Base-by-base conservation (phyloP, 64 coral and sea anemone genomes). In the Stichodactyla mertensii region DNA sequence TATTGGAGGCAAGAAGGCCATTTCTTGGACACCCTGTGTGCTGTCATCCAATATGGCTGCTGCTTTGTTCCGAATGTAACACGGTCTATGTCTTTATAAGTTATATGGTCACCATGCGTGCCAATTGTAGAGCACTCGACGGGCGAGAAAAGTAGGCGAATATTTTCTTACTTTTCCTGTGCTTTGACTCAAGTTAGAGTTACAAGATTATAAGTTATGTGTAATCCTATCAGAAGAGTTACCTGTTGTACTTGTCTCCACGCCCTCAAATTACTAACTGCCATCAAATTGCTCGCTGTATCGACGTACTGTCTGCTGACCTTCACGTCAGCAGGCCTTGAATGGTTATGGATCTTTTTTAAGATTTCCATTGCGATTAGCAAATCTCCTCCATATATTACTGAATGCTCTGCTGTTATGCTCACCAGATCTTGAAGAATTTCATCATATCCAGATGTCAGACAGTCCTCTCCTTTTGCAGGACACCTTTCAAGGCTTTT, bases 241-340 rank as follows among this genome's bases (percentile, higher is more conserved):
- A 74, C 69, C n/a, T 74, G 22, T 31, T 31, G 69, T 74, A 74
- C 69, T 74, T 74, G 69, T 31, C 23, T 74, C 69, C 69, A 74
- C 4, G 69, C 5, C 69, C 9, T 74, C 24, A 23, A n/a, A 74
- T 74, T 74, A 31, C 36, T 74, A 23, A 74, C 24, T 74, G 22
- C 12, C 69, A 74, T 27, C 69, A 74, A 31, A 23, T 74, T 74
- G 16, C 69, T 74, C 0, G 69, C 69, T 12, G 69, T 31, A 31
- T 74, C 69, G 10, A 74, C 24, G 26, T 36, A 36, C 24, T 74
- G 69, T 74, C 24, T 74, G 16, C 11, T 74, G 24, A 74, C 12
- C 24, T 74, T 18, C 62, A 66, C 20, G 62, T 66, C 22, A 5
- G 22, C 19, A n/a, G 22, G 5, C 18, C 22, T 66, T 18, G 62